Evolutionary conservation across 2,113 vertebrate genomes (phyloP).

Genomic region (Psittacula cyanocephala): DNA sequence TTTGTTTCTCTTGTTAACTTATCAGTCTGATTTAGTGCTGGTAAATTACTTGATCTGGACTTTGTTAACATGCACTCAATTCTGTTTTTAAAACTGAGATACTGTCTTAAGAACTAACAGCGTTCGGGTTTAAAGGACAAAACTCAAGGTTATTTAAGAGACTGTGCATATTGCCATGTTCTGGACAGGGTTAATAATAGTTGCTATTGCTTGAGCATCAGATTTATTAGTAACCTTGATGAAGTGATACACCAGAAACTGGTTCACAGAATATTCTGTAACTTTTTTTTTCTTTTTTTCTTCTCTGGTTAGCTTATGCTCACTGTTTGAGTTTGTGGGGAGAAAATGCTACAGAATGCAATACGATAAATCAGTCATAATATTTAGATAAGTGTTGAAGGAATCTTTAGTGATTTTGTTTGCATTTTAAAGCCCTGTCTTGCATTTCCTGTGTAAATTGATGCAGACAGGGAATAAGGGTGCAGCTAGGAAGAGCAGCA

Average conservation of each 20-base stretch:
- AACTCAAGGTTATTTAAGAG: background rate
- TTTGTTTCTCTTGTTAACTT: background rate
- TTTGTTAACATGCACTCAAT: background rate
- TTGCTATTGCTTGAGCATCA: background rate
- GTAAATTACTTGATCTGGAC: background rate
- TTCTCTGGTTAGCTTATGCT: background rate
- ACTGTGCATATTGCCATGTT: background rate
- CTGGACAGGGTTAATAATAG: background rate
- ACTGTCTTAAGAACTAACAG: background rate
- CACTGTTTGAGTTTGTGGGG: background rate
- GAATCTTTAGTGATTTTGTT: background rate
- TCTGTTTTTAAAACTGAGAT: background rate
- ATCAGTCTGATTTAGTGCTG: background rate
- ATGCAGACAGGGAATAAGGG: background rate
- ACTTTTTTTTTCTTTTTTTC: background rate
- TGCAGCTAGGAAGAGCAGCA: background rate
- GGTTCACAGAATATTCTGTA: background rate
- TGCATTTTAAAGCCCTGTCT: background rate
- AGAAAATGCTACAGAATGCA: background rate
- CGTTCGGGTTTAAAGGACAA: background rate
- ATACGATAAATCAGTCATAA: accelerated
- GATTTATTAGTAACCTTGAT: background rate
- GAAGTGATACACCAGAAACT: background rate
- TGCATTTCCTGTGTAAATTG: background rate
- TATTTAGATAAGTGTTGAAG: background rate